Percentiles rank a stretch among this genome's conserved stretches.
phyloP scores from a whole-genome alignment of 2,113 vertebrate species.

The Oryctolagus cuniculus region DNA sequence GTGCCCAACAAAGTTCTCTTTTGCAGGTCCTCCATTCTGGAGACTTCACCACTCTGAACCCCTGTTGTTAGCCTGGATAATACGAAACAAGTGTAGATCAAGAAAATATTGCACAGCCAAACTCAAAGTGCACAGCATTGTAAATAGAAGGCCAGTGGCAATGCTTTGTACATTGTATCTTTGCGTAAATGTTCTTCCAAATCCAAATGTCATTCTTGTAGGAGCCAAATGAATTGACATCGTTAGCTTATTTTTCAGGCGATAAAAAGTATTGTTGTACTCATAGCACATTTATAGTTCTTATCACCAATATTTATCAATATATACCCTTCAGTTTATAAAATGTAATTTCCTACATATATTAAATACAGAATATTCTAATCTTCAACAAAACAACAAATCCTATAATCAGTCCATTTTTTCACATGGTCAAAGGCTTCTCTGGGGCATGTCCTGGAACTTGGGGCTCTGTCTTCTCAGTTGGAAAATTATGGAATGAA shows the following conservation, averaged over 20 bases:
- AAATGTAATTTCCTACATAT: neutral
- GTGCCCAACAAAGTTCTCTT: neutral
- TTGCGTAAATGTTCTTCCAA: neutral
- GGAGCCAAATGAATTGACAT: neutral
- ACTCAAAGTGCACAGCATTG: neutral
- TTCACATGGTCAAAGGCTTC: neutral
- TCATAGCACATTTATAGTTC: neutral
- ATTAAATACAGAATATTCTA: conserved; percentile 29
- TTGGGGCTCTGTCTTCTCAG: neutral
- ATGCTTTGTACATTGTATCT: neutral
- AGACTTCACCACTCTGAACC: neutral
- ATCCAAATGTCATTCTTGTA: neutral
- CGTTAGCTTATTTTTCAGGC: neutral
- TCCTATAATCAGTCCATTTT: neutral
- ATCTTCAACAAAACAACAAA: conserved; percentile 16
- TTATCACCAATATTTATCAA: neutral
- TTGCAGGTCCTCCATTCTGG: neutral
- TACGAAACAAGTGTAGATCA: neutral
- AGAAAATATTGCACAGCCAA: neutral
- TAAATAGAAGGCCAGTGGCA: neutral
- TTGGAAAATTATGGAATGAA: neutral
- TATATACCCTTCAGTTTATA: neutral
- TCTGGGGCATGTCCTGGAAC: neutral
- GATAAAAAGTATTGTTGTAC: neutral
- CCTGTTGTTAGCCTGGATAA: neutral